Evolutionary conservation across 2,113 vertebrate species (phyloP).

Genomic region (Oncorhynchus gorbuscha): DNA sequence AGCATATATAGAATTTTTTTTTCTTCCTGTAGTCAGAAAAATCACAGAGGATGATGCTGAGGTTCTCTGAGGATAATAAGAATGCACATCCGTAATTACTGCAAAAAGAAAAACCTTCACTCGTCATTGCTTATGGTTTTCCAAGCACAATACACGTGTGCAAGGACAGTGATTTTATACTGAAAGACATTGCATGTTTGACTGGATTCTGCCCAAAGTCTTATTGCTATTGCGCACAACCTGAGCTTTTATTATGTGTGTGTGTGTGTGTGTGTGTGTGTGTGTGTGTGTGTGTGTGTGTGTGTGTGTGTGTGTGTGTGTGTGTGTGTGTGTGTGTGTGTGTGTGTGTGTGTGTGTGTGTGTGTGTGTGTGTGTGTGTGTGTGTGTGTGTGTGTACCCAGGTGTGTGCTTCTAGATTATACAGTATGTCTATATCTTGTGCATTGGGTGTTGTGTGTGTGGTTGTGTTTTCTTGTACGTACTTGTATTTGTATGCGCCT

Average conservation of each 20-base stretch:
- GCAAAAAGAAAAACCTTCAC: not conserved
- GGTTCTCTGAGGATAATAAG: no score
- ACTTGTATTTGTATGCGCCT: conserved; percentile 5
- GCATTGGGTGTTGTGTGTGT: not conserved
- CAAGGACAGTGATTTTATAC: not conserved
- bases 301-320: not conserved
- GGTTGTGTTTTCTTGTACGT: not conserved
- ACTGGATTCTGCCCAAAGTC: not conserved
- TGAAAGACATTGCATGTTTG: conserved; percentile 2
- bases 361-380: not conserved
- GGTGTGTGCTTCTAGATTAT: not conserved
- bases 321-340: not conserved
- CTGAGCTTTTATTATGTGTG: not conserved
- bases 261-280: not conserved
- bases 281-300: not conserved
- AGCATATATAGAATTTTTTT: no score
- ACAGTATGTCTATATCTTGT: not conserved
- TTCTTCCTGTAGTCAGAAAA: no score
- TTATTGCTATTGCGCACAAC: no score
- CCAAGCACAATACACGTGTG: not conserved
- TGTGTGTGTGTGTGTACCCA: not conserved
- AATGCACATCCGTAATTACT: not conserved
- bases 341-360: not conserved
- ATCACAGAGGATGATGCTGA: no score
- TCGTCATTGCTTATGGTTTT: no score